phyloP scores from a whole-genome alignment of 2,888 invertebrate species.

The Alcis repandata region DNA sequence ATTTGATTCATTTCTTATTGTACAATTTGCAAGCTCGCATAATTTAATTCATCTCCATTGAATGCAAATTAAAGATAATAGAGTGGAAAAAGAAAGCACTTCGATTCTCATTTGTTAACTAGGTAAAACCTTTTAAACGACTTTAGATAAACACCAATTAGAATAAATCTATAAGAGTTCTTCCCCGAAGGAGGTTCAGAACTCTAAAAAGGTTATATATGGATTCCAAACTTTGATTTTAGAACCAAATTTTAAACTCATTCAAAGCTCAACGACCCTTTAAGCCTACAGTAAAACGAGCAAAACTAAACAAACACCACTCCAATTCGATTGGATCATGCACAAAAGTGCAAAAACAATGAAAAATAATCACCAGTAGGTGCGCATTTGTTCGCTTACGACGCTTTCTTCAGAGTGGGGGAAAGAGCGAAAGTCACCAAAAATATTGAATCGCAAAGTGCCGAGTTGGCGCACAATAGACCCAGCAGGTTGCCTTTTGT shows the following conservation, averaged over 20 bases:
- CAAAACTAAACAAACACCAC: slow-evolving; percentile 55
- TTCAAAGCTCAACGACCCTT: neutral
- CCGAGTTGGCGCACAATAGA: slow-evolving; percentile 78
- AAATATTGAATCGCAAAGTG: slow-evolving; percentile 85
- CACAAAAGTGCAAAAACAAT: slow-evolving; percentile 67
- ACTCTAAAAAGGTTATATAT: neutral
- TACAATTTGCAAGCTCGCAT: slow-evolving; percentile 31
- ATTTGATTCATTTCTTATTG: slow-evolving; percentile 48
- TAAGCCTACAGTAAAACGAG: slow-evolving; percentile 17
- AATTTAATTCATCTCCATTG: slow-evolving; percentile 40
- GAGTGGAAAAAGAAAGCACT: neutral
- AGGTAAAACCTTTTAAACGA: too few species aligned
- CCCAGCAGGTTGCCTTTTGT: slow-evolving; percentile 84
- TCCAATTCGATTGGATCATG: slow-evolving; percentile 63
- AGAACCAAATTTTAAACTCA: slow-evolving; percentile 7
- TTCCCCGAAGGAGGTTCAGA: neutral
- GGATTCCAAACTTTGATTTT: neutral
- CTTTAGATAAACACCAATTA: too few species aligned
- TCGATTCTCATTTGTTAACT: too few species aligned
- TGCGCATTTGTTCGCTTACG: slow-evolving; percentile 79
- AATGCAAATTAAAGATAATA: slow-evolving; percentile 6
- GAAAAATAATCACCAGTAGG: slow-evolving; percentile 61
- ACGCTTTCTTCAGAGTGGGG: slow-evolving; percentile 49
- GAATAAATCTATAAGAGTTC: too few species aligned
- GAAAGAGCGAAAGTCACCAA: slow-evolving; percentile 70